Evolutionary conservation across 2,888 invertebrate species (phyloP).

Genomic region (Leucoptera coffeella): DNA sequence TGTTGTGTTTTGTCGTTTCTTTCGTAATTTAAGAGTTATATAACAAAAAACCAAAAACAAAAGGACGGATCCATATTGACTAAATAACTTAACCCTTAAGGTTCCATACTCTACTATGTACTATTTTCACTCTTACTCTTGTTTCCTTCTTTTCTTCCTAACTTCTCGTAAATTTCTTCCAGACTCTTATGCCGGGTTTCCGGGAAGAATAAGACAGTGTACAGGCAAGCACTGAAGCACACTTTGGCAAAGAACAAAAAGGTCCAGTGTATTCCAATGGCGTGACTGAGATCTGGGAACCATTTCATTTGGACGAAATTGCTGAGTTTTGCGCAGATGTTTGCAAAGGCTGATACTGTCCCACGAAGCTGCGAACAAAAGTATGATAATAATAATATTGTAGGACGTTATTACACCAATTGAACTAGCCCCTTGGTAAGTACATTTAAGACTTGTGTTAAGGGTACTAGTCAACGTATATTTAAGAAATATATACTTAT

Average conservation of each 20-base stretch:
- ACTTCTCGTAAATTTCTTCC: slow-evolving; percentile 31
- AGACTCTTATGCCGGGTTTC: slow-evolving; percentile 33
- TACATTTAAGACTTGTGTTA: too few relatives aligned
- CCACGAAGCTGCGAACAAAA: slow-evolving; percentile 38
- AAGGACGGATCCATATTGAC: too few relatives aligned
- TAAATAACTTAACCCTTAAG: too few relatives aligned
- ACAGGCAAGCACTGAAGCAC: slow-evolving; percentile 26
- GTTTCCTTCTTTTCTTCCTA: slow-evolving; percentile 13
- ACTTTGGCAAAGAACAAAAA: slow-evolving; percentile 31
- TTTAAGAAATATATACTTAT: too few relatives aligned
- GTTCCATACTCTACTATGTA: too few relatives aligned
- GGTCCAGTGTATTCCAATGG: slow-evolving; percentile 37
- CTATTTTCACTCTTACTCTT: slow-evolving; percentile 15
- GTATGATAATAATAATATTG: too few relatives aligned
- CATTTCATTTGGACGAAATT: slow-evolving; percentile 42
- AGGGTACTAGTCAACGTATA: too few relatives aligned
- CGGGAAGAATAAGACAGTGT: slow-evolving; percentile 25
- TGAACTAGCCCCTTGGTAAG: too few relatives aligned
- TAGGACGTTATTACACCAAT: too few relatives aligned
- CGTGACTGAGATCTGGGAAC: slow-evolving; percentile 27
- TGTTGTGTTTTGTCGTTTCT: too few relatives aligned
- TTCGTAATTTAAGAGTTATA: too few relatives aligned
- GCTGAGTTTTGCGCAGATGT: slow-evolving; percentile 35
- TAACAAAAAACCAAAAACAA: too few relatives aligned
- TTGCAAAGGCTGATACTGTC: slow-evolving; percentile 35